These are phyloP conservation scores for Suricata suricatta DNA, from an alignment of 2,113 vertebrate species.

Conservation along the genomic window DNA sequence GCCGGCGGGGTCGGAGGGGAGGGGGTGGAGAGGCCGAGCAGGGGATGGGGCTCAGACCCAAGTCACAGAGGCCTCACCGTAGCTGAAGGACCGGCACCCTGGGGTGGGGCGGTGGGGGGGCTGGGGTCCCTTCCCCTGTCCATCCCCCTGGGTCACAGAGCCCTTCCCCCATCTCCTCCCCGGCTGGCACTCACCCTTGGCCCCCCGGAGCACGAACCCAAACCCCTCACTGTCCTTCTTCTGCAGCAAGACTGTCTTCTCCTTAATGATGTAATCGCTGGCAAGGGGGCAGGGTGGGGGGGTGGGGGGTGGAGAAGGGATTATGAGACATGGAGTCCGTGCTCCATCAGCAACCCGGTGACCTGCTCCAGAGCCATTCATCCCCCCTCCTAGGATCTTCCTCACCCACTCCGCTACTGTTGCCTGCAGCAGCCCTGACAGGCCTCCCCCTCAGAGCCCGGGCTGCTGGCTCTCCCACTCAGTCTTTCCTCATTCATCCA, in stretches of 20 bases:
- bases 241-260: slow-evolving; percentile 95
- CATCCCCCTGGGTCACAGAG: slow-evolving; percentile 65
- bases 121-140: neutral
- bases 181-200: slow-evolving; percentile 90
- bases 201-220: slow-evolving; percentile 94
- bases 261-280: slow-evolving; percentile 97
- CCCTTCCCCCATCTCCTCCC: neutral
- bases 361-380: neutral
- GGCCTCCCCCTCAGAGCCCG: slow-evolving; percentile 34
- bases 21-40: slow-evolving; percentile 76
- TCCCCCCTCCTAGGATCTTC: neutral
- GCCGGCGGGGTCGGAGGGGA: slow-evolving; percentile 77
- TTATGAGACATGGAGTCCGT: neutral
- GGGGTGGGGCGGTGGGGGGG: neutral
- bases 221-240: slow-evolving; percentile 98
- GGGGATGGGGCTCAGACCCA: slow-evolving; percentile 80
- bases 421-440: neutral
- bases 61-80: slow-evolving; percentile 61
- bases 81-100: slow-evolving; percentile 57
- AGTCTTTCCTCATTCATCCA: slow-evolving; percentile 64
- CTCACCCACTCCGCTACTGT: neutral
- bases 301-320: neutral
- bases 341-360: neutral
- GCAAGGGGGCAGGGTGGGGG: slow-evolving; percentile 33
- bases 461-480: slow-evolving; percentile 35